Percentiles rank a stretch among this genome's conserved stretches.
Conservation (phyloP, 2,888 invertebrate genomes). For the Adelphocoris suturalis region DNA sequence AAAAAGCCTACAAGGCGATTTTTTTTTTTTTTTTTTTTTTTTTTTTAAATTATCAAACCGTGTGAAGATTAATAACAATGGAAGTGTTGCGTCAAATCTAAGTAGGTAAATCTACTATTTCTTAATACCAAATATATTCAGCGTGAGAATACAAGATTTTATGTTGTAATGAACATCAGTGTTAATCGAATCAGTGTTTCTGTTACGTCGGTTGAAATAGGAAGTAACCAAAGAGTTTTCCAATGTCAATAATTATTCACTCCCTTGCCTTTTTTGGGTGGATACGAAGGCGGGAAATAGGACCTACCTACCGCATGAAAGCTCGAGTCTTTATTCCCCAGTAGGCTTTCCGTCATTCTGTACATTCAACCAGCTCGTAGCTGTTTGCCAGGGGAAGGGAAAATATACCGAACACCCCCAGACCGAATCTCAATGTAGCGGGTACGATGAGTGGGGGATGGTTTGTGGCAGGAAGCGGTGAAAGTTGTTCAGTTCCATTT, state of each 20-base stretch:
- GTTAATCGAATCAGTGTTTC: background rate
- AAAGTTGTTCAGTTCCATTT: slow-evolving; percentile 42
- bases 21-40: too few species aligned
- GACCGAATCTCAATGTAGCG: background rate
- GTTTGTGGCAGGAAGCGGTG: slow-evolving; percentile 16
- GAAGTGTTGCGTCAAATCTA: too few species aligned
- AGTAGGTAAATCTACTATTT: too few species aligned
- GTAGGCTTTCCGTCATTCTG: slow-evolving; percentile 20
- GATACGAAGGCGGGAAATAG: background rate
- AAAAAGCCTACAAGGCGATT: too few species aligned
- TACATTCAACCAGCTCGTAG: slow-evolving; percentile 31
- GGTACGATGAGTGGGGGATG: background rate
- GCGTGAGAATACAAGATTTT: too few species aligned
- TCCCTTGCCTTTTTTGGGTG: background rate
- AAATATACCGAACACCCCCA: slow-evolving; percentile 20
- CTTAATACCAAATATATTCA: too few species aligned
- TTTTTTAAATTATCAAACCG: too few species aligned
- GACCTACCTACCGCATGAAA: background rate
- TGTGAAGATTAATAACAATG: too few species aligned
- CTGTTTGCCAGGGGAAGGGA: background rate
- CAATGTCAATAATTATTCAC: slow-evolving; percentile 27
- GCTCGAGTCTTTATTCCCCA: background rate
- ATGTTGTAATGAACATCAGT: too few species aligned
- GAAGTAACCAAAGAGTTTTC: background rate
- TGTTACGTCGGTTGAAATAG: background rate